These are phyloP conservation scores for Xylocopa sonorina DNA, from an alignment of 1,140 invertebrate species.

Conservation along the genomic window DNA sequence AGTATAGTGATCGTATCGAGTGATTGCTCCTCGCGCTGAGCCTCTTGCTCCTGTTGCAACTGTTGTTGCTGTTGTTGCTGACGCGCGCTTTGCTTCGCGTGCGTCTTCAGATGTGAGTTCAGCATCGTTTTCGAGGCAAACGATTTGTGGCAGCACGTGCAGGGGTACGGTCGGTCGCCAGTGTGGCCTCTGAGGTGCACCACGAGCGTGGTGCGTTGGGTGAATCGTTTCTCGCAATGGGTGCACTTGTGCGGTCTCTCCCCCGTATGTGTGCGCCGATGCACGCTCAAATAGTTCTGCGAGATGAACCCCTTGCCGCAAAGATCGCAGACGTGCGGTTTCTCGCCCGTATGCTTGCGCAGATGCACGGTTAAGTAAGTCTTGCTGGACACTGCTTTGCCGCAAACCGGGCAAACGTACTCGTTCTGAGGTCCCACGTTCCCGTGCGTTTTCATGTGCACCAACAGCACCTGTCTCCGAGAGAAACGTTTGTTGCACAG, in stretches of 20 bases:
- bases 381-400: conserved; percentile 86
- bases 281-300: conserved; percentile 88
- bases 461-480: conserved; percentile 78
- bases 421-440: conserved; percentile 76
- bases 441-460: conserved; percentile 79
- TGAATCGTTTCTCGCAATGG: conserved; percentile 89
- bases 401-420: conserved; percentile 88
- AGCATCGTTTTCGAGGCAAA: conserved; percentile 81
- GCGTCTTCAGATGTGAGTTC: conserved; percentile 80
- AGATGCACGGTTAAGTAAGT: conserved; percentile 92
- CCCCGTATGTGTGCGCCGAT: conserved; percentile 87
- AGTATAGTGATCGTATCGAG: conserved; percentile 63
- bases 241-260: conserved; percentile 86
- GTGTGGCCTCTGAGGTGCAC: conserved; percentile 84
- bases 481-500: conserved; percentile 80
- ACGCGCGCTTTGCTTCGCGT: conserved; percentile 78
- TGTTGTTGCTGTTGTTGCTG: conserved; percentile 58
- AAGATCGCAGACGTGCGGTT: conserved; percentile 81
- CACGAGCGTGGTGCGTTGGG: conserved; percentile 84
- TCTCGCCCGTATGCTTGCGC: conserved; percentile 87
- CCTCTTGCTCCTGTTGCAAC: conserved; percentile 29
- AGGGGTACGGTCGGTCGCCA: conserved; percentile 85
- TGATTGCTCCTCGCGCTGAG: conserved; percentile 24
- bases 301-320: conserved; percentile 88
- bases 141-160: conserved; percentile 83